A percentile compares a stretch with the other conserved stretches of the same genome.
phyloP scores from a whole-genome alignment of 2,797 vertebrate genomes.

The Botia almorhae region DNA sequence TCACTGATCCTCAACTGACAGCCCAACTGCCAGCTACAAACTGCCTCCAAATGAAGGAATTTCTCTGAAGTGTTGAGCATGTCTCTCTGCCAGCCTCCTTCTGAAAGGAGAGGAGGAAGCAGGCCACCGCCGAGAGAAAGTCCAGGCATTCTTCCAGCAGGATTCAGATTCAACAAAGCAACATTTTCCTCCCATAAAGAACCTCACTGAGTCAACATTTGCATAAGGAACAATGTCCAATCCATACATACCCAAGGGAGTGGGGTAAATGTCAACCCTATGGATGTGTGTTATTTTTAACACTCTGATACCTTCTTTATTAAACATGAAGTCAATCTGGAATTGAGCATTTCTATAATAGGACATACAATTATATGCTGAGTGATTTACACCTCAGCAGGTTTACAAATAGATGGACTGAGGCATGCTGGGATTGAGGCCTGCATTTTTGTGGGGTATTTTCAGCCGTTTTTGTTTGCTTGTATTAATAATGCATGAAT shows the following conservation, averaged over 20 bases:
- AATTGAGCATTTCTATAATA: slow-evolving; percentile 37
- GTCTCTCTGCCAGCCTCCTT: slow-evolving; percentile 55
- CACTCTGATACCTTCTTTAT: slow-evolving; percentile 42
- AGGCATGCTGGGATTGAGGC: slow-evolving; percentile 26
- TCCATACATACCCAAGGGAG: slow-evolving; percentile 20
- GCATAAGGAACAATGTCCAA: slow-evolving; percentile 46
- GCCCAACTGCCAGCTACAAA: slow-evolving; percentile 60
- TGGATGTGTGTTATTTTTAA: slow-evolving; percentile 48
- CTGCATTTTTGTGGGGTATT: slow-evolving; percentile 1
- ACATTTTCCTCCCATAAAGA: slow-evolving; percentile 45
- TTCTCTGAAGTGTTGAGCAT: slow-evolving; percentile 53
- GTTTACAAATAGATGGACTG: slow-evolving; percentile 43
- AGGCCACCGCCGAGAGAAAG: slow-evolving; percentile 52
- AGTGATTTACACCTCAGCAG: slow-evolving; percentile 47
- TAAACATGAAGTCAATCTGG: slow-evolving; percentile 34
- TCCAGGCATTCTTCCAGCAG: slow-evolving; percentile 52
- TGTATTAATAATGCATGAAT: slow-evolving; percentile 45
- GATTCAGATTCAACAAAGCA: slow-evolving; percentile 58
- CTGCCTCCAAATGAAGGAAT: slow-evolving; percentile 57
- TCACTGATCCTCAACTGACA: slow-evolving; percentile 66
- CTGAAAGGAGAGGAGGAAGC: slow-evolving; percentile 47
- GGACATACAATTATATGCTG: slow-evolving; percentile 6
- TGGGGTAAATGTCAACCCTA: slow-evolving; percentile 46
- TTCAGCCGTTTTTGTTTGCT: slow-evolving; percentile 38
- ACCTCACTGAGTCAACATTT: slow-evolving; percentile 52